Base-by-base conservation (phyloP, 2,797 vertebrate species). In the Margarornis squamiger region DNA sequence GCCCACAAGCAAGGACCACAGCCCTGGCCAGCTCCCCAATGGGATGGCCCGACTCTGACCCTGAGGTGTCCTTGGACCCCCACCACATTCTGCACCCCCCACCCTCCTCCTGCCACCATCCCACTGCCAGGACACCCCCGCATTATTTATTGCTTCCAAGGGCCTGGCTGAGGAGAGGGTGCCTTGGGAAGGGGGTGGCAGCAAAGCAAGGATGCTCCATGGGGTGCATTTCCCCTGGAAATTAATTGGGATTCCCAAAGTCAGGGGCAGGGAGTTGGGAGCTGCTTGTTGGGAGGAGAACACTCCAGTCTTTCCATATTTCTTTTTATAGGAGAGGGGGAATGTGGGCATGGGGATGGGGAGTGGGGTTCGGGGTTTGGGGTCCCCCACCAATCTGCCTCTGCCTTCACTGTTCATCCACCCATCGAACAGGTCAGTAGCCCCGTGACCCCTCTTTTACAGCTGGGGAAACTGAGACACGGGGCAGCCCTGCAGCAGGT, bases 31-130 rank as follows among this genome's bases (percentile, higher is more conserved):
- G 62, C 86, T 95, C 39, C 92, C 74, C 85, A 98, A 97, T 1
- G 97, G 98, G 71, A 89, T 49, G 9, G 93, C 85, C 13, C 45
- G 71, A 15, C 93, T 88, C 81, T 95, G 92, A 97, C 13, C 57
- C 12, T 1, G 7, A 39, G 41, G 32, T 17, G 75, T 52, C 51
- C 66, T 45, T 0, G 3, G 51, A 61, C 7, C 68, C 38, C 3
- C 4, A 0, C 65, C 9, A 70, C 81, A 85, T 75, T 88, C 52
- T 74, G 71, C 46, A 57, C 38, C 32, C 52, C 48, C 26, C 4
- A 0, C 29, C 46, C 57, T 22, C 38, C 85, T 76, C 66, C 0
- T 0, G 52, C 45, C 13, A 3, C 9, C 4, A 43, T 36, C 67
- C 51, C 36, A 5, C 15, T 3, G 6, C 66, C 22, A 18, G 73